Base-by-base conservation (phyloP, 2,888 invertebrate species). In the Hoplodrina blanda region DNA sequence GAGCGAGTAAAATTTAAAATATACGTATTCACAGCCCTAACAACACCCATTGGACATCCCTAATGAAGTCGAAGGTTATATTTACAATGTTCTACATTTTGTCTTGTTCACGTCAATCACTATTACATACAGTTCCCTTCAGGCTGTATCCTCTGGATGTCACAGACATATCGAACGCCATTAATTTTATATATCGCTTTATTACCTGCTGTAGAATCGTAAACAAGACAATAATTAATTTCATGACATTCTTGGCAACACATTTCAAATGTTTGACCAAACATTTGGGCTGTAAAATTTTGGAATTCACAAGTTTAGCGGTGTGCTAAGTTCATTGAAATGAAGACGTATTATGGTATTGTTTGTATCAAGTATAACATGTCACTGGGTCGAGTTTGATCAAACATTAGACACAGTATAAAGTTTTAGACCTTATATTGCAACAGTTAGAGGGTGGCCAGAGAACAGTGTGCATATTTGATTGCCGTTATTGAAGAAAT, bases 1-100 rank as follows among this genome's bases (percentile, higher is more conserved):
- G 82, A 85, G 85, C 81, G 79, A 80, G 85, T 81, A 82, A 75
- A 80, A 76, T 76, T 85, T 88, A 85, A 86, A 87, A 89, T 91
- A 85, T 91, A 93, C 89, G 93, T 91, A 92, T 93, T 95, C 95
- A 95, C 95, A 95, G 95, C 95, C 94, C 91, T 92, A 90, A 91
- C 91, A 88, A 90, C 91, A 87, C 89, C 88, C 88, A 88, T 73
- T 73, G 83, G 84, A 87, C 86, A 84, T 78, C 79, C 69, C 81
- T 80, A 81, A 77, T 85, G 78, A 78, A 86, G 86, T 86, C 87
- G 82, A 87, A 85, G 73, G 77, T 79, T 83, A 87, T 91, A 87
- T 91, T 85, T 88, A 89, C 86, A 87, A 83, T 77, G 85, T 73
- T 75, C 65, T 65, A 76, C 49, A 56, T 54, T 54, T 74, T 76